Evolutionary conservation across 2,113 vertebrate genomes (phyloP), one percentile per base, ranked within the genome.

Genomic region (Recurvirostra avosetta): DNA sequence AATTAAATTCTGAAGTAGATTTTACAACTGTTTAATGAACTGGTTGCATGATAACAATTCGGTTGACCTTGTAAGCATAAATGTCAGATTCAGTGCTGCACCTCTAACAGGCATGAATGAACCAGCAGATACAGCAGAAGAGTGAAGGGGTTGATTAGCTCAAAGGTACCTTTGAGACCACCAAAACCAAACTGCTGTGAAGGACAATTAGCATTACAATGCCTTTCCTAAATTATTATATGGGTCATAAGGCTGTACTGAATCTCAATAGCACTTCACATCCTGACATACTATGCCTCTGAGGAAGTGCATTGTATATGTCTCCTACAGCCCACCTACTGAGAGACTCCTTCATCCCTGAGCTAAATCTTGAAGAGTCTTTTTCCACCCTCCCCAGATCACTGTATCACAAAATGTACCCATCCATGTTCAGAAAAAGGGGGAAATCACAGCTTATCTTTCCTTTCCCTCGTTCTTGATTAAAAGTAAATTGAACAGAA

Each of bases 121-220:
- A 65, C n/a, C 71, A 93, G 78, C 80, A 93, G 74, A 95, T 90
- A 66, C 66, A 91, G 81, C 61, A 78, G 73, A 84, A 85, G 90
- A 85, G 47, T 94, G 53, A 87, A 93, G 61, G 53, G 62, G 34
- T 30, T 72, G 85, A 90, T 94, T 95, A 92, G 40, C 80, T 84
- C 45, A 88, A 94, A 81, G 45, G 36, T 91, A 92, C 92, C 85
- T 90, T 65, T 82, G 81, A 96, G 96, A 94, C 77, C 78, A 85
- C 88, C 65, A 94, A 94, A 94, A 90, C 15, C 86, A 94, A 95
- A 92, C 85, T 56, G 74, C 92, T 92, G 70, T 86, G 85, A 93
- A 90, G 90, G 70, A 90, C 78, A 92, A 89, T 90, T 87, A 94
- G 18, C 38, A 85, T 53, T 78, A 81, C 52, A 90, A 63, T 93